Evolutionary conservation across 37 sponge, comb jelly and placozoan species (phyloP).

Genomic region (Agelas oroides): DNA sequence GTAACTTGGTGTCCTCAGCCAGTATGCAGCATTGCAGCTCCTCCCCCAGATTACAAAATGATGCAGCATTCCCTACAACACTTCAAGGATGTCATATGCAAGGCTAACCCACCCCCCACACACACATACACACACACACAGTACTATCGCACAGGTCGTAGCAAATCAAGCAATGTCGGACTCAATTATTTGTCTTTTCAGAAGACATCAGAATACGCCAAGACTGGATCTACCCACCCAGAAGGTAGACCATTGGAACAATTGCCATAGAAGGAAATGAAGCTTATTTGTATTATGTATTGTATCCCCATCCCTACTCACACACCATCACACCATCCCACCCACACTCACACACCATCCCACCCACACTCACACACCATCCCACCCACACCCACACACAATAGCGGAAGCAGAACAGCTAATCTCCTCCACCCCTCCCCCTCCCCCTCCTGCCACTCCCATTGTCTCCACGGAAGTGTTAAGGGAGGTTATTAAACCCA

Average conservation of each 20-base stretch:
- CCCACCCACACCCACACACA: constrained; percentile 5
- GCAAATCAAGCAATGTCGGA: constrained; percentile 13
- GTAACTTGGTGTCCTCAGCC: too few relatives aligned
- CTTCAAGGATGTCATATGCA: too few relatives aligned
- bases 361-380: background rate
- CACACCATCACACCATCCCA: too few relatives aligned
- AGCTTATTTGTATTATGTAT: too few relatives aligned
- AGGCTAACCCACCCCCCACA: too few relatives aligned
- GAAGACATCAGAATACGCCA: constrained; percentile 25
- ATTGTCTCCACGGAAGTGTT: constrained; percentile 3
- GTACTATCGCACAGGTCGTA: background rate
- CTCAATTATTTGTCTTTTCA: background rate
- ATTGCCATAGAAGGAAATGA: too few relatives aligned
- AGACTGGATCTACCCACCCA: constrained; percentile 46
- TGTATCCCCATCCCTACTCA: too few relatives aligned
- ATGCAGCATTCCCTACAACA: too few relatives aligned
- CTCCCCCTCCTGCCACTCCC: constrained; percentile 22
- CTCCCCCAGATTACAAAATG: too few relatives aligned
- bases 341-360: too few relatives aligned
- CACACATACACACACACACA: background rate
- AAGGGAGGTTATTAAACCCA: background rate
- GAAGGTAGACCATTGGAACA: too few relatives aligned
- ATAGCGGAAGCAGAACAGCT: constrained; percentile 31
- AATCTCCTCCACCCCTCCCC: constrained; percentile 4
- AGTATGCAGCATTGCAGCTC: too few relatives aligned